phyloP scores from a whole-genome alignment of 2,888 invertebrate genomes.

The Pollenia griseotomentosa region DNA sequence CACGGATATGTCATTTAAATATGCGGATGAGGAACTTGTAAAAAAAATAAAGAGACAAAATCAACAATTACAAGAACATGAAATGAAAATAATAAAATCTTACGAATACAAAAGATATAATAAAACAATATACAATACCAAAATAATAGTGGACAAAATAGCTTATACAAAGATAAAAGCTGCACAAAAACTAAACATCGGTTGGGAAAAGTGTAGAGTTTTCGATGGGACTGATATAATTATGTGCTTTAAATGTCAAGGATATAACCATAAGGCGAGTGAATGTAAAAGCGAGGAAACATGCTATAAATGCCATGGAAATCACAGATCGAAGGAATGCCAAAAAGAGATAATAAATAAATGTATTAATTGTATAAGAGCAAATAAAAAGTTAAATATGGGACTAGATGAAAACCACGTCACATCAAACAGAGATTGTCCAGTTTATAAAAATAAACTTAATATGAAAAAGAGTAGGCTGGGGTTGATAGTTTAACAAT shows the following conservation, averaged over 20 bases:
- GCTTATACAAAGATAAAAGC: not conserved
- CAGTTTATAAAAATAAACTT: conserved; percentile 35
- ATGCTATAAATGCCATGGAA: too few relatives aligned
- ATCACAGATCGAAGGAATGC: too few relatives aligned
- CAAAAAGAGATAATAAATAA: too few relatives aligned
- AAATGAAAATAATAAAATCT: not conserved
- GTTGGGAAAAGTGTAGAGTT: not conserved
- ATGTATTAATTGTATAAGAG: conserved; percentile 11
- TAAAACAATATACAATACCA: not conserved
- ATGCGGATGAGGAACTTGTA: not conserved
- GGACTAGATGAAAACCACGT: conserved; percentile 41
- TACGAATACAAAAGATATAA: not conserved
- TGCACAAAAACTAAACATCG: not conserved
- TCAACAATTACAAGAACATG: not conserved
- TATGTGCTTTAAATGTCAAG: too few relatives aligned
- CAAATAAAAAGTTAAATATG: conserved; percentile 17
- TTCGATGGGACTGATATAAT: not conserved
- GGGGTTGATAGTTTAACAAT: not conserved
- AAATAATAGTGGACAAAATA: not conserved
- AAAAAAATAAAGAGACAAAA: not conserved
- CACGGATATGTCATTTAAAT: conserved; percentile 17
- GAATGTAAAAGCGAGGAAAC: too few relatives aligned
- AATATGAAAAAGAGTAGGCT: conserved; percentile 15
- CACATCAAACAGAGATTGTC: conserved; percentile 6
- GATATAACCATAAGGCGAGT: too few relatives aligned